These are phyloP conservation scores for Lamprologus callipterus DNA, from an alignment of 2,113 vertebrate species.

Conservation along the genomic window DNA sequence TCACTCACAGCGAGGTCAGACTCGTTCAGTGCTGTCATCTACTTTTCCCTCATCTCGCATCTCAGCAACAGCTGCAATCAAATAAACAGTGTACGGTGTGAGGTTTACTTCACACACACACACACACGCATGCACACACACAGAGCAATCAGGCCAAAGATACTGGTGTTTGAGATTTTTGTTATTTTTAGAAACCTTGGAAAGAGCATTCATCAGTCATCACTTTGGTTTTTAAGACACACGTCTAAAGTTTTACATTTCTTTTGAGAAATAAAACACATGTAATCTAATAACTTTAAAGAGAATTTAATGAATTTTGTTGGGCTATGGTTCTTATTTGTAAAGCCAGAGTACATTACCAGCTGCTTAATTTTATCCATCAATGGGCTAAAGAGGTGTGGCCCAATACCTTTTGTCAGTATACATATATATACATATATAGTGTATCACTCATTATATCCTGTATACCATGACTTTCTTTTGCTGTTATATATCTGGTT, in stretches of 20 bases:
- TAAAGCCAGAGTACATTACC: background rate
- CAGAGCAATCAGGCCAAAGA: background rate
- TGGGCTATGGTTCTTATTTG: background rate
- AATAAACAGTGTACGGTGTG: constrained; percentile 37
- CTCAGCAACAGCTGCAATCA: constrained; percentile 55
- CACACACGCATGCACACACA: rapidly evolving
- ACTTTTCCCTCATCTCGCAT: constrained; percentile 17
- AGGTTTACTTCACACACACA: constrained; percentile 1
- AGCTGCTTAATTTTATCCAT: background rate
- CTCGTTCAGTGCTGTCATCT: background rate
- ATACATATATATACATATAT: too few species aligned
- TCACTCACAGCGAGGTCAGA: constrained; percentile 50
- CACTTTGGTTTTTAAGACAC: background rate
- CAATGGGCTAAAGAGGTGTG: background rate
- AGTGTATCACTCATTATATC: background rate
- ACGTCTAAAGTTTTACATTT: background rate
- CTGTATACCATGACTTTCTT: background rate
- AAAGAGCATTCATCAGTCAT: background rate
- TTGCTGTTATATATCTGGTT: background rate
- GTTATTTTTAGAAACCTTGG: constrained; percentile 41
- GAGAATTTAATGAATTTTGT: background rate
- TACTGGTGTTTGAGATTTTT: background rate
- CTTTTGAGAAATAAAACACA: background rate
- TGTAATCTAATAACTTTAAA: background rate
- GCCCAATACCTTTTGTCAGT: background rate